Evolutionary conservation across 2,113 vertebrate genomes (phyloP), one percentile per base, ranked within the genome.

Genomic region (Acanthisitta chloris): DNA sequence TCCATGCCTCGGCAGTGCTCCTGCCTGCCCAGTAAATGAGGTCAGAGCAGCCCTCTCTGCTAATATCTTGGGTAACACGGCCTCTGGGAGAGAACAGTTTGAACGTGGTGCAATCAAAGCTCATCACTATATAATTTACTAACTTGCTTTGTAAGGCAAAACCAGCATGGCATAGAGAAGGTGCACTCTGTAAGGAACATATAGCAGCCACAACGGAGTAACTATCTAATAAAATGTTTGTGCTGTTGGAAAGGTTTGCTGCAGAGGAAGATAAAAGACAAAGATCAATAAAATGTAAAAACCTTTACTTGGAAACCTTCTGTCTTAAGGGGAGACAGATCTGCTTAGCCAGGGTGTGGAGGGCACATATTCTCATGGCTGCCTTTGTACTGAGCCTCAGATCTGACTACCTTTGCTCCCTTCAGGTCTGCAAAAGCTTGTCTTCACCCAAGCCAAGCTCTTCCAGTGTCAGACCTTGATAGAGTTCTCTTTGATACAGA

Each of bases 251-350:
- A 93, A 67, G 92, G 69, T 83, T 95, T 90, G 69, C 92, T 93
- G 92, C 86, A 90, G 90, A 90, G 90, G 45, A 79, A 93, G 64
- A 93, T 94, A 94, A 95, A 96, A 96, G 88, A 74, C 92, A 71
- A 83, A 94, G 90, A 93, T 95, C 90, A 94, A 93, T 93, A 83
- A 93, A 93, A 93, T 79, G 86, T 88, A 96, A 95, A 96, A 92
- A 67, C 48, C 74, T 93, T 93, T 64, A 31, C 82, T 78, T 85
- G 67, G 79, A 83, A 88, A 46, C 73, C n/a, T 86, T 90, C 71
- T 93, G 76, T 78, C 88, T 92, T 93, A 67, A 64, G 64, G 86
- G 51, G 67, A 93, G 76, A 48, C 26, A 16, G 46, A 46, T 43
- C 66, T 82, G 67, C 82, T 74, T 13, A 74, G 67, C 21, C 59